Evolutionary conservation across 2,113 vertebrate species (phyloP).

Genomic region (Chaetura pelagica): DNA sequence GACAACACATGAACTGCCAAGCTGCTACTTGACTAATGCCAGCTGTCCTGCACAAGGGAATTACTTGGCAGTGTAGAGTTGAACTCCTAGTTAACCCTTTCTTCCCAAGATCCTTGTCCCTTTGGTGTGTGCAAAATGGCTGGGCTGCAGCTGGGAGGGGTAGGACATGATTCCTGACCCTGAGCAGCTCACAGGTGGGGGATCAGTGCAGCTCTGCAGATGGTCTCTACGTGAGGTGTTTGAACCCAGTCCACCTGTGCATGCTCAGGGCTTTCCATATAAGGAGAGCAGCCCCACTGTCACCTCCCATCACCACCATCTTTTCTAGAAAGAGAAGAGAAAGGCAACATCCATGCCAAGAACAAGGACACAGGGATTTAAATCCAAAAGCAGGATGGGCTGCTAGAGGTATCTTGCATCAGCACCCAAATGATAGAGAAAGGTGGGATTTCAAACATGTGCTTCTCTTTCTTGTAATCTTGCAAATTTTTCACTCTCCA

Average conservation of each 20-base stretch:
- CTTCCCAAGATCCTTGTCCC: neutral
- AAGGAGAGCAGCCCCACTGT: neutral
- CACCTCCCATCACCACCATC: neutral
- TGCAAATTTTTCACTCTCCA: neutral
- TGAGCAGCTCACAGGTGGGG: neutral
- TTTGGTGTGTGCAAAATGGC: neutral
- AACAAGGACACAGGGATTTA: neutral
- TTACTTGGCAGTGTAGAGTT: neutral
- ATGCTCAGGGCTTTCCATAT: neutral
- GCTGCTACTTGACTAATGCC: neutral
- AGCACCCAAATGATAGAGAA: neutral
- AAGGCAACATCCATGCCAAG: neutral
- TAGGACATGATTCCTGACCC: neutral
- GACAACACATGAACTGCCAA: neutral
- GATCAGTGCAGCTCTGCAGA: neutral
- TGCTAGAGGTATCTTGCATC: accelerated
- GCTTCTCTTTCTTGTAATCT: neutral
- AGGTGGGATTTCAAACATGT: neutral
- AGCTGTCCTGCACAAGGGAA: neutral
- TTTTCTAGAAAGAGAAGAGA: neutral
- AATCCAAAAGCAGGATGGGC: neutral
- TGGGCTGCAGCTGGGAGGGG: neutral
- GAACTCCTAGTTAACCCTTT: neutral
- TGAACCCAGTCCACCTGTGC: neutral
- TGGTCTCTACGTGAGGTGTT: neutral